phyloP scores from a whole-genome alignment of 1,140 invertebrate species.

The Stenopsyche tienmushanensis region DNA sequence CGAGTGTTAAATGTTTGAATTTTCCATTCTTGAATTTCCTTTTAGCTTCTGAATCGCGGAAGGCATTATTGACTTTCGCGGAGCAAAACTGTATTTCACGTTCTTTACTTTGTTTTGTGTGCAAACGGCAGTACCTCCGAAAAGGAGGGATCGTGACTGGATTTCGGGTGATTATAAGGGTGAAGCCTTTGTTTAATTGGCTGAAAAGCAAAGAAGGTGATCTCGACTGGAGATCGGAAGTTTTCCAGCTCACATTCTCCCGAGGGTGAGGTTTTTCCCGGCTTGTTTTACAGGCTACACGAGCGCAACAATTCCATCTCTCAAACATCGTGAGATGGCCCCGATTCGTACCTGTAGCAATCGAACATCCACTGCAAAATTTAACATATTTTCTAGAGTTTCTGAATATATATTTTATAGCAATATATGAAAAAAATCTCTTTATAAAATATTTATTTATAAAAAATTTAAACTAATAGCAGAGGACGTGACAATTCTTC shows the following conservation, averaged over 20 bases:
- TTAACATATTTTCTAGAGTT: too few relatives aligned
- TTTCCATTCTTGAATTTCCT: neutral
- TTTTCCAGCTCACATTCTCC: conserved; percentile 11
- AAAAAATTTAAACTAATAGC: too few relatives aligned
- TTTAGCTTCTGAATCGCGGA: neutral
- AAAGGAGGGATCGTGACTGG: neutral
- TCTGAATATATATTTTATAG: too few relatives aligned
- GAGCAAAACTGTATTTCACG: neutral
- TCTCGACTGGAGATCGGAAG: neutral
- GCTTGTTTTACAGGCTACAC: neutral
- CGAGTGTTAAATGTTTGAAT: neutral
- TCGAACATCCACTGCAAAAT: too few relatives aligned
- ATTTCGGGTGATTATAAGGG: conserved; percentile 16
- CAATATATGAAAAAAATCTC: too few relatives aligned
- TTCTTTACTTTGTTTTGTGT: neutral
- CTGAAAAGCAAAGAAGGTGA: conserved; percentile 13
- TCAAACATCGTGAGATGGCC: too few relatives aligned
- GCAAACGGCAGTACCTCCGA: neutral
- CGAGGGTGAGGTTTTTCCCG: neutral
- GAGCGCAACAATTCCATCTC: too few relatives aligned
- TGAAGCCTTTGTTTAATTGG: conserved; percentile 12
- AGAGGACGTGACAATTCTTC: too few relatives aligned
- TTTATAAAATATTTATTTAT: too few relatives aligned
- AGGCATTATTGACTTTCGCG: neutral
- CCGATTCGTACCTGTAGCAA: too few relatives aligned